Base-by-base conservation (phyloP, 64 coral and sea anemone species). In the Montipora foliosa region DNA sequence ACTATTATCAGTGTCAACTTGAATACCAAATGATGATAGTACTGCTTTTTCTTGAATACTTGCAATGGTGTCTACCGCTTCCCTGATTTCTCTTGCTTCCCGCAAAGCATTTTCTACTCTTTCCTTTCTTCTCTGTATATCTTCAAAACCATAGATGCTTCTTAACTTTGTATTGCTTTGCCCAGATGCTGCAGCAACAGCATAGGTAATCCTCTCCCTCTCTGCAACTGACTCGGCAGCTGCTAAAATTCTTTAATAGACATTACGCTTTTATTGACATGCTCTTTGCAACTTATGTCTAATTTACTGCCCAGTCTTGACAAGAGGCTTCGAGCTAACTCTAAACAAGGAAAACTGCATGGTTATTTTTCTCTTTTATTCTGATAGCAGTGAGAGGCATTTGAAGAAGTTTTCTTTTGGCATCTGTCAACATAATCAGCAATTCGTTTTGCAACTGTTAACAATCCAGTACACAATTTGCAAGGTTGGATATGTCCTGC, bases 361-460 rank as follows among this genome's bases (percentile, higher is more conserved):
- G 12, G 89, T 47, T 91, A 12, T 80, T 80, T 17, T 68, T 82
- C 6, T 91, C 89, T 49, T 81, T 81, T 74, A 91, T 71, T 82
- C 64, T 50, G 3, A 91, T 47, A 49, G 89, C 89, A 74, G 87
- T 87, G 2, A 94, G 48, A 44, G 93, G 93, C 24, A 94, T 74
- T 62, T 94, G 93, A 5, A 94, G 50, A 5, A 94, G 74, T n/a
- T 94, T 89, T 57, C 93, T 89, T 89, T 88, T 88, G 17, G 93
- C 93, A 94, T 94, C 75, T 44, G 11, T 67, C 15, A 87, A 58
- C 4, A 25, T 75, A 48, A 94, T 94, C 78, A 75, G n/a, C 14
- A 15, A 94, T 88, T 16, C 10, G 86, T 59, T 94, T 87, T 72
- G 77, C 78, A 74, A 94, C 92, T 15, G 3, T 83, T 75, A 86